phyloP scores from a whole-genome alignment of 1,140 invertebrate species.

The Cryptotermes secundus region DNA sequence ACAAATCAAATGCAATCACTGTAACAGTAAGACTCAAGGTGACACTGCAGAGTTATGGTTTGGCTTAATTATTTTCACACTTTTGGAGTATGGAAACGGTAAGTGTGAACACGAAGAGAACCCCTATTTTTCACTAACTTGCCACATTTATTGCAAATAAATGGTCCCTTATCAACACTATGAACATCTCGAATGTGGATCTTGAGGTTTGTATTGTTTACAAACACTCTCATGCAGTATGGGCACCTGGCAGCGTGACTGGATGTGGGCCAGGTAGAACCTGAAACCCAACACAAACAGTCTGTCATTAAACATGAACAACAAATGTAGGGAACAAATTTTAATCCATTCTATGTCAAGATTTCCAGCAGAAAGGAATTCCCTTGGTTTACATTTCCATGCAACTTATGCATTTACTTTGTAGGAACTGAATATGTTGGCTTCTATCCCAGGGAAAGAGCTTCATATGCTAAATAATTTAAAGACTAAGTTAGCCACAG shows the following conservation, averaged over 20 bases:
- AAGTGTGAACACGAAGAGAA: constrained; percentile 34
- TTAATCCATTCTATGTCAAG: neutral
- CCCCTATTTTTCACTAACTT: constrained; percentile 32
- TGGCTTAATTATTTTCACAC: neutral
- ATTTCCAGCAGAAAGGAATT: too few relatives aligned
- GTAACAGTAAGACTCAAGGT: too few relatives aligned
- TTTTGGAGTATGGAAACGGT: constrained; percentile 9
- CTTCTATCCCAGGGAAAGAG: neutral
- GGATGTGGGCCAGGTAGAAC: neutral
- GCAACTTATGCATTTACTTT: too few relatives aligned
- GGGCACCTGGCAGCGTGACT: neutral
- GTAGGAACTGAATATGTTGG: too few relatives aligned
- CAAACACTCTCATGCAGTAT: constrained; percentile 20
- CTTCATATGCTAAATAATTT: neutral
- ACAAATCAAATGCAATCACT: too few relatives aligned
- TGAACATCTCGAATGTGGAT: constrained; percentile 35
- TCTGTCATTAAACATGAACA: neutral
- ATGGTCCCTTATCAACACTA: constrained; percentile 32
- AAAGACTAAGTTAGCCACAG: neutral
- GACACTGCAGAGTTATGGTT: too few relatives aligned
- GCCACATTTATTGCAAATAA: constrained; percentile 34
- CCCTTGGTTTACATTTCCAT: too few relatives aligned
- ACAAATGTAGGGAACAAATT: neutral
- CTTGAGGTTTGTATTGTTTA: constrained; percentile 32
- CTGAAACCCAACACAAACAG: neutral